phyloP scores from a whole-genome alignment of 2,888 invertebrate species.

The Copidosoma aretas region DNA sequence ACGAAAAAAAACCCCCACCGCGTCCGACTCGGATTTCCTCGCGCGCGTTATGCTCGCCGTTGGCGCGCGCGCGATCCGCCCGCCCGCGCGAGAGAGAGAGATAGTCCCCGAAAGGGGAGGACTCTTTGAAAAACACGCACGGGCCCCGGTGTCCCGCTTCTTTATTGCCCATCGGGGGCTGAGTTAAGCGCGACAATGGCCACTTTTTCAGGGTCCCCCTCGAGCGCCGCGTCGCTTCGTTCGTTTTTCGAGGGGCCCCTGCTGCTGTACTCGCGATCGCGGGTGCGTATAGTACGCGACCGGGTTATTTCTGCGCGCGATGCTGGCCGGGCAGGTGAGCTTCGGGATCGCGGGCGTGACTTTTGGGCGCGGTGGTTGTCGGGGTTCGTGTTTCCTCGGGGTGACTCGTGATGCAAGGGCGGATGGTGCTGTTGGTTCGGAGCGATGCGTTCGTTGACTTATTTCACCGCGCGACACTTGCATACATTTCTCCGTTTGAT shows the following conservation, averaged over 20 bases:
- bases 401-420: too few species aligned
- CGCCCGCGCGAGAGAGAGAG: neutral
- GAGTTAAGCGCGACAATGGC: slow-evolving; percentile 34
- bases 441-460: too few species aligned
- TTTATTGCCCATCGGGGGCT: slow-evolving; percentile 19
- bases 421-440: too few species aligned
- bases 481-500: too few species aligned
- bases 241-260: neutral
- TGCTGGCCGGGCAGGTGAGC: too few species aligned
- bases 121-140: neutral
- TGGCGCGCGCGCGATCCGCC: slow-evolving; percentile 4
- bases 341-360: too few species aligned
- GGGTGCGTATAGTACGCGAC: too few species aligned
- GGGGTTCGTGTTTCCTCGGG: too few species aligned
- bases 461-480: too few species aligned
- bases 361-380: too few species aligned
- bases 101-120: neutral
- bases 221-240: neutral
- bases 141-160: slow-evolving; percentile 9
- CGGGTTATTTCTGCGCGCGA: too few species aligned
- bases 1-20: neutral
- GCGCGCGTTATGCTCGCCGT: neutral
- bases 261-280: too few species aligned
- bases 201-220: slow-evolving; percentile 18
- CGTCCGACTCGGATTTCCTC: slow-evolving; percentile 16